Evolutionary conservation across 2,113 vertebrate species (phyloP).

Genomic region (Fregetta grallaria): DNA sequence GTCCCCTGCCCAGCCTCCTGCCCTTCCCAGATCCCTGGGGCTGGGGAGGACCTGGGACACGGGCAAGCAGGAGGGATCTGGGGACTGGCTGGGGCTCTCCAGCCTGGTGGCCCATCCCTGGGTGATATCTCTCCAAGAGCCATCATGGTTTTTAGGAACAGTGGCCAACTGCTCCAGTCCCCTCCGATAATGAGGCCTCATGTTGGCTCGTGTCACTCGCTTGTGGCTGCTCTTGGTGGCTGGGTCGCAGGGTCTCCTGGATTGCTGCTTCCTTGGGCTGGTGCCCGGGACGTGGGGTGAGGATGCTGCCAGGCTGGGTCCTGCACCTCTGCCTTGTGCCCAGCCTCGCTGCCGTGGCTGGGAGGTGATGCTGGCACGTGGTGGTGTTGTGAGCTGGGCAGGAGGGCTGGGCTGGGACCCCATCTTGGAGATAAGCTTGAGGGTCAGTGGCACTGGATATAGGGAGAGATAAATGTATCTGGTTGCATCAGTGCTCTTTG

Average conservation of each 20-base stretch:
- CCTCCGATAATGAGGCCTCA: rapidly evolving
- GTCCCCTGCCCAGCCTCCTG: background rate
- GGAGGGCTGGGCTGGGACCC: slow-evolving; percentile 32
- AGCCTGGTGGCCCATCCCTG: background rate
- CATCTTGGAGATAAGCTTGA: background rate
- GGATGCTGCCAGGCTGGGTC: background rate
- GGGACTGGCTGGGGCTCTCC: background rate
- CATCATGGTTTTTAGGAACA: background rate
- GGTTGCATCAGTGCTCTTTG: slow-evolving; percentile 57
- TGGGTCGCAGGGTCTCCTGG: background rate
- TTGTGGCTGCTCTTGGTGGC: background rate
- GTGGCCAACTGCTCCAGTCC: too few relatives aligned
- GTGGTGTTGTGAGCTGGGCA: background rate
- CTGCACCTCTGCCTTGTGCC: background rate
- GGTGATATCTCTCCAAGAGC: background rate
- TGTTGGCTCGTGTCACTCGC: rapidly evolving
- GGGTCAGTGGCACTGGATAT: background rate
- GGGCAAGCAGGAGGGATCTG: background rate
- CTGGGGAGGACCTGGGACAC: background rate
- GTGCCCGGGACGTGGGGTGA: background rate
- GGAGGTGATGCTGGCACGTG: background rate
- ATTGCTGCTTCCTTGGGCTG: background rate
- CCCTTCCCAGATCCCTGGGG: background rate
- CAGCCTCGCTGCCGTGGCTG: background rate
- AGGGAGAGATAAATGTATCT: background rate